Percentiles rank a stretch among this genome's conserved stretches.
Conservation (phyloP, 2,888 invertebrate species). For the Ophion obscuratus region DNA sequence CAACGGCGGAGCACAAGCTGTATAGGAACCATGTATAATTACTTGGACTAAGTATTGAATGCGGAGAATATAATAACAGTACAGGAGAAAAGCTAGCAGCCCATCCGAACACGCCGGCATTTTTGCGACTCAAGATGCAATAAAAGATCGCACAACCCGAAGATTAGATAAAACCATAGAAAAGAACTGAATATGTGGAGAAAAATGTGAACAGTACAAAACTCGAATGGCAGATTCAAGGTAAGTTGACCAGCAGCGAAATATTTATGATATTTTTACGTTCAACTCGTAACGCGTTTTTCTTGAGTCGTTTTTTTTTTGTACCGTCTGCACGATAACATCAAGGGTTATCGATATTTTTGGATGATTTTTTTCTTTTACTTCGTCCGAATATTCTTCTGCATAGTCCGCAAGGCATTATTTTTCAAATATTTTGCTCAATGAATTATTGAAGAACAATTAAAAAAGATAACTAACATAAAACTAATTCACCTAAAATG, state of each 20-base stretch:
- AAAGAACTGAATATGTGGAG: neutral
- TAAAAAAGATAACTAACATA: neutral
- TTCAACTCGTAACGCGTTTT: neutral
- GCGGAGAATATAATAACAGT: neutral
- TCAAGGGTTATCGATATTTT: neutral
- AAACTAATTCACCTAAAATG: neutral
- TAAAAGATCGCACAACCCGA: neutral
- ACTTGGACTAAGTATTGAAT: too few relatives aligned
- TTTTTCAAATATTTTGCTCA: neutral
- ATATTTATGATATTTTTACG: neutral
- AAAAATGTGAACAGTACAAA: neutral
- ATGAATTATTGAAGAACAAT: neutral
- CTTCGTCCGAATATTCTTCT: neutral
- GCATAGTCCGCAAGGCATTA: neutral
- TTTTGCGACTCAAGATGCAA: neutral
- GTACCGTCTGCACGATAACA: neutral
- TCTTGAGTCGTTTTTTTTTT: neutral
- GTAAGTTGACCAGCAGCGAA: neutral
- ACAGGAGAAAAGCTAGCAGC: neutral
- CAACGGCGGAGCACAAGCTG: too few relatives aligned
- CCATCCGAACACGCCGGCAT: neutral
- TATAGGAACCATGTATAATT: too few relatives aligned
- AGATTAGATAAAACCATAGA: neutral
- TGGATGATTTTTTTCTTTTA: neutral
- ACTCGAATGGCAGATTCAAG: too few relatives aligned